Evolutionary conservation across 2,113 vertebrate species (phyloP), one percentile per base, ranked within the genome.

Genomic region (Microcebus murinus): DNA sequence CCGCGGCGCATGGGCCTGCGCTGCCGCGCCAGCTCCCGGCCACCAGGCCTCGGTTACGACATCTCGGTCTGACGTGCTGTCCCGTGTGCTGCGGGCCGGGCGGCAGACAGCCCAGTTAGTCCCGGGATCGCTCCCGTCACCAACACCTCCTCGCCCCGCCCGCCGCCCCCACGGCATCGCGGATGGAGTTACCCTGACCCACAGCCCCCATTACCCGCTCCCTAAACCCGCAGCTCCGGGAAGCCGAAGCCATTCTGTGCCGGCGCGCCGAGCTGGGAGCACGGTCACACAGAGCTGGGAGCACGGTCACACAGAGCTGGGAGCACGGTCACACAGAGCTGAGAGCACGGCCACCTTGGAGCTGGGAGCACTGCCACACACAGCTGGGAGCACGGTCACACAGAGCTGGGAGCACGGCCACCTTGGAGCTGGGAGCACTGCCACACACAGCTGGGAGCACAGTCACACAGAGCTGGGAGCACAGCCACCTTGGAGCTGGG

Each of bases 181-280:
- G 83, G 97, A 96, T 95, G 45, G 48, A 85, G 97, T 96, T 96
- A 91, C 97, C 97, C 98, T 50, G 0, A 3, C 98, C 92, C 63
- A 98, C 97, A 87, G 91, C 97, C 97, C 97, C 98, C 97, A 95
- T 98, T 97, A 96, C 15, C 90, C 6, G 0, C 98, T 93, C 97
- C 95, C 98, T 98, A 98, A 98, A 98, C 98, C 98, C 79, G 27
- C 34, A 98, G 98, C 98, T 98, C 98, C 92, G 97, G 98, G 98
- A 89, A 98, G 94, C 96, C 36, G 63, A 96, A 97, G 97, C 25
- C 74, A 76, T 95, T 96, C 98, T 90, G 90, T 76, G 95, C 90
- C 98, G 98, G 97, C 96, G 5, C 39, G 0, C 39, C 21, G 8
- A 45, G 45, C 45, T 45, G 45, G 45, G 45, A 45, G 45, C 45